phyloP scores from a whole-genome alignment of 2,113 vertebrate genomes.

The Pelodiscus sinensis region DNA sequence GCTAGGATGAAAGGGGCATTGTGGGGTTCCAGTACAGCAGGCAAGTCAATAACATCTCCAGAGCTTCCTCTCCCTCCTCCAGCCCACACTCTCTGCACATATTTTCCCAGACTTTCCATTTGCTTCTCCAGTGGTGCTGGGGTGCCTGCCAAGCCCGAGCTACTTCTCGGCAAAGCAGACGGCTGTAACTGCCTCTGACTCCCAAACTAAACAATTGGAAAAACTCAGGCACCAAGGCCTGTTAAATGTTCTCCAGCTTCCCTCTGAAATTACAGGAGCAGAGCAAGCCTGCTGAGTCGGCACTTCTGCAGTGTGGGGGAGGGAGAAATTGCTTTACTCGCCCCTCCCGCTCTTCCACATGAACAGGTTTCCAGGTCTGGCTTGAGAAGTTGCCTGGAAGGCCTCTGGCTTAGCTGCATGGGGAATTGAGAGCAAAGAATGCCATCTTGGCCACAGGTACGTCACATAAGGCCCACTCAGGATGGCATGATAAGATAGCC shows the following conservation, averaged over 20 bases:
- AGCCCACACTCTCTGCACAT: conserved; percentile 48
- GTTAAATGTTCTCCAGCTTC: conserved; percentile 34
- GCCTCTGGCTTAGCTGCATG: not conserved
- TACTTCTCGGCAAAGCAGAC: conserved; percentile 52
- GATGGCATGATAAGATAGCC: not conserved
- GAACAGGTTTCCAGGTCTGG: not conserved
- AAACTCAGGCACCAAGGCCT: conserved; percentile 7
- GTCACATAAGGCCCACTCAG: not conserved
- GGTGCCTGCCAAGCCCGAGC: conserved; percentile 69
- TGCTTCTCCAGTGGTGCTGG: conserved; percentile 64
- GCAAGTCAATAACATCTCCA: conserved; percentile 52
- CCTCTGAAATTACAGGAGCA: conserved; percentile 6
- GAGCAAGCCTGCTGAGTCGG: conserved; percentile 65
- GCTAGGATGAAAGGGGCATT: not conserved
- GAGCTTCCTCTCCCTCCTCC: conserved; percentile 39
- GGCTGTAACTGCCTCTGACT: conserved; percentile 42
- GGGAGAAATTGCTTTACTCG: not conserved
- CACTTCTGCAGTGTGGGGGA: not conserved
- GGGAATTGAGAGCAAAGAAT: not conserved
- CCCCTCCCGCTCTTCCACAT: not conserved
- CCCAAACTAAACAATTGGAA: conserved; percentile 69
- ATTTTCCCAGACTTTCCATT: conserved; percentile 73
- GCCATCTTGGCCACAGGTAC: not conserved
- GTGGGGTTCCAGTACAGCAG: conserved; percentile 29
- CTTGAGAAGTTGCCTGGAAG: not conserved